Evolutionary conservation across 92 coral and sea anemone genomes (phyloP).

Genomic region (Epizoanthus fatuus): DNA sequence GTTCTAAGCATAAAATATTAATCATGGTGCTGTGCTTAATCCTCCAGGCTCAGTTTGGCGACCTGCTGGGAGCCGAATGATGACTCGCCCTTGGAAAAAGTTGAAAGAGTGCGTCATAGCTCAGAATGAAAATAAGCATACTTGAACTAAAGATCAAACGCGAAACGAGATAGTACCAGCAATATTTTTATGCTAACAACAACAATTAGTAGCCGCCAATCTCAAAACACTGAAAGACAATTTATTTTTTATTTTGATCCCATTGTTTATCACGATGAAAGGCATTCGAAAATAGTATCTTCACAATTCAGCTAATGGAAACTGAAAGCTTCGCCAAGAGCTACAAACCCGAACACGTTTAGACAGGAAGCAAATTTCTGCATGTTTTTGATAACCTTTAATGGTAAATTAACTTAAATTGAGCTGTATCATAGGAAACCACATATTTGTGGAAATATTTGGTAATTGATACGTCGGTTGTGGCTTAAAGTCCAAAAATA

Average conservation of each 20-base stretch:
- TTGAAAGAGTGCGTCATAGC: background rate
- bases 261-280: too few relatives aligned
- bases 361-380: background rate
- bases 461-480: background rate
- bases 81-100: background rate
- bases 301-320: background rate
- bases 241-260: too few relatives aligned
- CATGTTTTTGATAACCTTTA: constrained; percentile 6
- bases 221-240: too few relatives aligned
- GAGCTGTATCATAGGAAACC: background rate
- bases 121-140: background rate
- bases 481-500: background rate
- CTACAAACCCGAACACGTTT: background rate
- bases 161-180: too few relatives aligned
- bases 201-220: too few relatives aligned
- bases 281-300: too few relatives aligned
- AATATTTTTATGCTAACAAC: too few relatives aligned
- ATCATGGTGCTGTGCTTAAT: background rate
- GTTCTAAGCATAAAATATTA: background rate
- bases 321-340: background rate
- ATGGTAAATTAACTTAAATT: background rate
- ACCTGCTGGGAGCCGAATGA: background rate
- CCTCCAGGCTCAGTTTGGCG: background rate
- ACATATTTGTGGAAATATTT: background rate
- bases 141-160: too few relatives aligned